Evolutionary conservation across 2,888 invertebrate species (phyloP).

Genomic region (Zele albiditarsus): DNA sequence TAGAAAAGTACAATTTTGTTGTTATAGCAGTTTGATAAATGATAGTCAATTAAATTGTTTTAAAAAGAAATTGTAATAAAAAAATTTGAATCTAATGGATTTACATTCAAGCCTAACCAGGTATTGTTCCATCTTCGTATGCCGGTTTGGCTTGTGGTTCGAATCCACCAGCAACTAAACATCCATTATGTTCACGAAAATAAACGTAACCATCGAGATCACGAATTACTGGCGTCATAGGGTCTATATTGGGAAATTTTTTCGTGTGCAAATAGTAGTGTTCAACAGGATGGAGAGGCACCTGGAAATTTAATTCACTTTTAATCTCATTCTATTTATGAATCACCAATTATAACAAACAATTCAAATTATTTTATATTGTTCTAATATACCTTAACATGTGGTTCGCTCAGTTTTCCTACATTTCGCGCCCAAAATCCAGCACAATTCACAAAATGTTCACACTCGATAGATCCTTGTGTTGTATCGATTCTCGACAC

Average conservation of each 20-base stretch:
- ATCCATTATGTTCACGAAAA: constrained; percentile 88
- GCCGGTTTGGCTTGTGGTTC: constrained; percentile 93
- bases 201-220: constrained; percentile 93
- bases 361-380: constrained; percentile 13
- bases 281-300: constrained; percentile 93
- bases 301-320: constrained; percentile 64
- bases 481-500: constrained; percentile 86
- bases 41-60: neutral
- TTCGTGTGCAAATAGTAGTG: constrained; percentile 95
- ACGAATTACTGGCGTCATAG: constrained; percentile 89
- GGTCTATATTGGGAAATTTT: constrained; percentile 82
- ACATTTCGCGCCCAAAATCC: constrained; percentile 96
- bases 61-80: neutral
- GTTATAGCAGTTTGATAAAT: neutral
- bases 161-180: constrained; percentile 92
- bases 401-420: constrained; percentile 88
- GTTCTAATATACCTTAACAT: constrained; percentile 81
- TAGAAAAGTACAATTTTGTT: constrained; percentile 60
- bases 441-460: constrained; percentile 95
- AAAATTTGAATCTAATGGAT: constrained; percentile 19
- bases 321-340: neutral
- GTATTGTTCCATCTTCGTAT: constrained; percentile 84
- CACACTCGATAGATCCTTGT: constrained; percentile 85
- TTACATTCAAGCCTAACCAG: constrained; percentile 71
- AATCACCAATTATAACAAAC: constrained; percentile 1